These are phyloP conservation scores for Denticeps clupeoides DNA, from an alignment of 2,797 vertebrate species.

Conservation along the genomic window DNA sequence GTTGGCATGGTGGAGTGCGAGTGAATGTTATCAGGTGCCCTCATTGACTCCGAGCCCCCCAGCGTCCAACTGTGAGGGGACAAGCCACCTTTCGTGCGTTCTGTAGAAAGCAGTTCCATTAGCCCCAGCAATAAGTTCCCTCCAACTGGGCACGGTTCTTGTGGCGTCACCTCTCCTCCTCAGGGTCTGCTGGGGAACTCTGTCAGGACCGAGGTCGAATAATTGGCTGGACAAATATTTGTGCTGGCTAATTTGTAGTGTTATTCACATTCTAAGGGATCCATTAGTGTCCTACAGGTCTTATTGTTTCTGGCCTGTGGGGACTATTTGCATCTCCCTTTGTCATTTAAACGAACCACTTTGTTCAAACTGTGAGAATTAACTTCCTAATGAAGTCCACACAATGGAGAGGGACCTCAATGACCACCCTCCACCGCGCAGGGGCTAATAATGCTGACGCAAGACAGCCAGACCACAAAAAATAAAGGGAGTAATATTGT, in stretches of 20 bases:
- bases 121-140: too few species aligned
- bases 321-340: constrained; percentile 56
- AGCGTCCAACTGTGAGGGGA: constrained; percentile 34
- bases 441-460: constrained; percentile 23
- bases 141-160: too few species aligned
- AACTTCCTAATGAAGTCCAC: constrained; percentile 63
- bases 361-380: constrained; percentile 59
- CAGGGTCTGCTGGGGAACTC: too few species aligned
- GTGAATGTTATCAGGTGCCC: constrained; percentile 37
- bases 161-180: not conserved
- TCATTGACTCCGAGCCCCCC: constrained; percentile 41
- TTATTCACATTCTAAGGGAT: constrained; percentile 62
- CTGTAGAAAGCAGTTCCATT: not conserved
- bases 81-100: constrained; percentile 26
- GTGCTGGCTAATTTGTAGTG: constrained; percentile 58
- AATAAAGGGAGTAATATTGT: not conserved
- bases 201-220: constrained; percentile 14
- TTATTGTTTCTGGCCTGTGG: constrained; percentile 50
- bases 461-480: constrained; percentile 2
- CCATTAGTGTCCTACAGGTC: constrained; percentile 58
- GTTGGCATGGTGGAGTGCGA: constrained; percentile 36
- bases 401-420: constrained; percentile 43
- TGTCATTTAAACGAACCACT: constrained; percentile 65
- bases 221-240: constrained; percentile 68
- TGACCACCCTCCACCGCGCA: constrained; percentile 23